Percentiles rank a stretch among this genome's conserved stretches.
Evolutionary conservation across 2,797 vertebrate genomes (phyloP).

Genomic region (Leptodactylus fallax): DNA sequence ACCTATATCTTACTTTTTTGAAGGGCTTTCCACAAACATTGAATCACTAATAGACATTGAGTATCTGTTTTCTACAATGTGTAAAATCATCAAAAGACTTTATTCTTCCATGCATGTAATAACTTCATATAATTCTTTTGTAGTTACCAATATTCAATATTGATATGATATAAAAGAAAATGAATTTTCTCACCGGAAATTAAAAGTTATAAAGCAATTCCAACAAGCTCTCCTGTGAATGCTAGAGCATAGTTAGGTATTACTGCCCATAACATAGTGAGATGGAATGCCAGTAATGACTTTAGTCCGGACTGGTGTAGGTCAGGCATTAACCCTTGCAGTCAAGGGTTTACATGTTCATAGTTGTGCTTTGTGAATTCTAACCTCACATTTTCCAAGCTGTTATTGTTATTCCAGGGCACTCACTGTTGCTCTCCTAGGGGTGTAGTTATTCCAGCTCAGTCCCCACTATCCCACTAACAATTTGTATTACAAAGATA

Average conservation of each 20-base stretch:
- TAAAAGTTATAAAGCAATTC: background rate
- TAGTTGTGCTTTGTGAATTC: background rate
- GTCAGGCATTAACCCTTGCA: background rate
- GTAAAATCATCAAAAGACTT: no score
- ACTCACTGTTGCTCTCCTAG: background rate
- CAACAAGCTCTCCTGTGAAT: background rate
- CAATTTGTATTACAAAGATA: slow-evolving; percentile 20
- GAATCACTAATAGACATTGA: no score
- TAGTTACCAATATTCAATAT: no score
- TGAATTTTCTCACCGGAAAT: background rate
- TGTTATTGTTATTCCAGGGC: slow-evolving; percentile 24
- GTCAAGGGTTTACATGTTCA: background rate
- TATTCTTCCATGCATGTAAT: no score
- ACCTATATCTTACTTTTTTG: no score
- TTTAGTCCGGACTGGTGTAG: background rate
- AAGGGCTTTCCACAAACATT: no score
- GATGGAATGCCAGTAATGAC: slow-evolving; percentile 17
- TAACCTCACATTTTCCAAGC: slow-evolving; percentile 16
- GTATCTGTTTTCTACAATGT: no score
- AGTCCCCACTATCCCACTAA: background rate
- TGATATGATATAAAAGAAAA: no score
- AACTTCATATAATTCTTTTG: no score
- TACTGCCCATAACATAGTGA: background rate
- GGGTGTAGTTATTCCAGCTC: slow-evolving; percentile 12
- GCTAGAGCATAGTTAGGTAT: slow-evolving; percentile 3